Evolutionary conservation across 2,888 invertebrate species (phyloP), one percentile per base, ranked within the genome.

Genomic region (Lamellibrachia columna): DNA sequence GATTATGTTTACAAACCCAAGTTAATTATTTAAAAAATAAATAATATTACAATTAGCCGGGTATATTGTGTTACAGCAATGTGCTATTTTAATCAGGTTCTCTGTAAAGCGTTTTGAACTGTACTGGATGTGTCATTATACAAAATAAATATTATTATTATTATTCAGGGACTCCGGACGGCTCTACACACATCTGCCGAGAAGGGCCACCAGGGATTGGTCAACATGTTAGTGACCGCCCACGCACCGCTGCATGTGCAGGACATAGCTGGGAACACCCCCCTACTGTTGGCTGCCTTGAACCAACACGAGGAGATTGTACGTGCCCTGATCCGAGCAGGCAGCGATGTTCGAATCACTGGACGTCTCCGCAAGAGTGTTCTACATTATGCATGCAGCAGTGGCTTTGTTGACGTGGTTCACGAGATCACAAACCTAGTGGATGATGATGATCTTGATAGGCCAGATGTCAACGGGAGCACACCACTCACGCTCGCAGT

Each of bases 131-230:
- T 40, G 40, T 40, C 40, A 40, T 40, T 40, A 40, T 40, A 40
- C 40, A 40, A 40, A 40, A 40, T 40, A 40, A 40, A 40, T 40
- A 40, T 40, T 40, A 40, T 40, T 40, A 40, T 40, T 40, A 40
- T 40, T 40, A 40, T 40, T 40, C 40, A 40, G 52, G 93, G 93
- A 6, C 58, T 60, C n/a, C 92, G 93, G 7, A 92, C 93, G n/a
- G 93, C 93, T 1, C 93, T 93, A 22, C 92, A 93, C 90, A 92
- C 93, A 1, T 93, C 93, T 7, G 92, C 92, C 0, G 92, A 93
- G 91, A 92, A 92, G 28, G 93, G 93, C 4, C 92, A 92, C 90
- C 28, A 40, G 1, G 90, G 55, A 28, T 92, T 93, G 15, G 93
- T 93, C 53, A 53, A 91, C 3, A 90, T 93, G 22, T 91, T 93